A percentile compares a stretch with the other conserved stretches of the same genome.
Evolutionary conservation across 2,113 vertebrate genomes (phyloP).

Genomic region (Vimba vimba): DNA sequence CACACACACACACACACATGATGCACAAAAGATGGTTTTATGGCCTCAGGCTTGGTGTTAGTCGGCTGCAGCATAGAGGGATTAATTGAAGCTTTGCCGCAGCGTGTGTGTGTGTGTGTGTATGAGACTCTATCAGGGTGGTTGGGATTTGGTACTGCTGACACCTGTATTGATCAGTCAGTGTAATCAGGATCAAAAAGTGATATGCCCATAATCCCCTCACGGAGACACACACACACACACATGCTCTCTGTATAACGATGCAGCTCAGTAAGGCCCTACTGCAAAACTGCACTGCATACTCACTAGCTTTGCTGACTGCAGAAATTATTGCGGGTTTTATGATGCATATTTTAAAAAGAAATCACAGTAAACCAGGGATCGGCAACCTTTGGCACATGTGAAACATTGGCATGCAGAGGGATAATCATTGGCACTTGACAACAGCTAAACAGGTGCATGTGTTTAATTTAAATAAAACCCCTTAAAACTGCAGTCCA

Average conservation of each 20-base stretch:
- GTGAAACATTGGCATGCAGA: too few relatives aligned
- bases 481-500: neutral
- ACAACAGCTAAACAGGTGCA: too few relatives aligned
- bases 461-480: too few relatives aligned
- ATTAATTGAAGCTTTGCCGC: slow-evolving; percentile 29
- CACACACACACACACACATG: slow-evolving; percentile 9
- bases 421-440: too few relatives aligned
- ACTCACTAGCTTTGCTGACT: too few relatives aligned
- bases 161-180: slow-evolving; percentile 51
- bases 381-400: too few relatives aligned
- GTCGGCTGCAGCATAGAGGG: slow-evolving; percentile 13
- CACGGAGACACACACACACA: slow-evolving; percentile 12
- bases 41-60: slow-evolving; percentile 19
- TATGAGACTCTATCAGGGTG: slow-evolving; percentile 31
- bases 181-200: slow-evolving; percentile 51
- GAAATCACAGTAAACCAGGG: too few relatives aligned
- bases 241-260: neutral
- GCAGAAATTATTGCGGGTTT: too few relatives aligned
- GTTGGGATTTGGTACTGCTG: slow-evolving; percentile 37
- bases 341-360: too few relatives aligned
- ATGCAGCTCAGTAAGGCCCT: neutral
- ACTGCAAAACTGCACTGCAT: neutral
- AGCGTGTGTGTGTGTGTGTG: slow-evolving; percentile 27
- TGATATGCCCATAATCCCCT: slow-evolving; percentile 43
- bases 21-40: slow-evolving; percentile 26